phyloP scores from a whole-genome alignment of 2,113 vertebrate species.

The Lonchura striata region DNA sequence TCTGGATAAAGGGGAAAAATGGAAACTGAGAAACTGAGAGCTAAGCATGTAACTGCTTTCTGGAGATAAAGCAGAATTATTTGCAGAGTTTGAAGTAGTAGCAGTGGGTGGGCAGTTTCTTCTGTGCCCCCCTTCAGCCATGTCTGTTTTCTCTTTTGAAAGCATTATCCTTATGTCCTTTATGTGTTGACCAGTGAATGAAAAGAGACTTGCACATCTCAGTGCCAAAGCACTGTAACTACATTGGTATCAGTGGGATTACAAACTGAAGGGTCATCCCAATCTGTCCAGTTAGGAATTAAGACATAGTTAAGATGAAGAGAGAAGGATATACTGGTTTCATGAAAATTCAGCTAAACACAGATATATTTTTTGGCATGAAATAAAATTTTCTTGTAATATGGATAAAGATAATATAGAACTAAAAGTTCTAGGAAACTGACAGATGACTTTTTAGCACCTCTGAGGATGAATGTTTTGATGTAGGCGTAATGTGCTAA shows the following conservation, averaged over 20 bases:
- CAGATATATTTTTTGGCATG: neutral
- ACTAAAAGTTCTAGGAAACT: slow-evolving; percentile 43
- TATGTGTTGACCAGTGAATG: neutral
- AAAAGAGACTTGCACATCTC: neutral
- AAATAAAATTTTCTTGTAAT: neutral
- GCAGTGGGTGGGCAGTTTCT: neutral
- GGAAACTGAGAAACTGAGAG: neutral
- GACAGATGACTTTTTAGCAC: slow-evolving; percentile 51
- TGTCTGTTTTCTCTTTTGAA: neutral
- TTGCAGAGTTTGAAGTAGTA: neutral
- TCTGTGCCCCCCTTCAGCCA: neutral
- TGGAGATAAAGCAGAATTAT: neutral
- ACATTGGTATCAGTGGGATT: neutral
- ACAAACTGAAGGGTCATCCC: neutral
- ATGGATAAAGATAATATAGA: neutral
- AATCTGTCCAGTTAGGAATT: neutral
- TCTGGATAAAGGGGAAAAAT: neutral
- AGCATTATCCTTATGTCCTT: neutral
- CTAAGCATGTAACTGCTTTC: neutral
- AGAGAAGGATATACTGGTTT: neutral
- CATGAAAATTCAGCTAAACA: neutral
- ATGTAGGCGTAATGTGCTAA: slow-evolving; percentile 62
- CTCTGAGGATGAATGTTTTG: slow-evolving; percentile 34
- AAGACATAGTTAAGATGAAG: neutral
- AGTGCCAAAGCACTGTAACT: neutral